Base-by-base conservation (phyloP, 1,140 invertebrate genomes). In the Caenorhabditis elegans region DNA sequence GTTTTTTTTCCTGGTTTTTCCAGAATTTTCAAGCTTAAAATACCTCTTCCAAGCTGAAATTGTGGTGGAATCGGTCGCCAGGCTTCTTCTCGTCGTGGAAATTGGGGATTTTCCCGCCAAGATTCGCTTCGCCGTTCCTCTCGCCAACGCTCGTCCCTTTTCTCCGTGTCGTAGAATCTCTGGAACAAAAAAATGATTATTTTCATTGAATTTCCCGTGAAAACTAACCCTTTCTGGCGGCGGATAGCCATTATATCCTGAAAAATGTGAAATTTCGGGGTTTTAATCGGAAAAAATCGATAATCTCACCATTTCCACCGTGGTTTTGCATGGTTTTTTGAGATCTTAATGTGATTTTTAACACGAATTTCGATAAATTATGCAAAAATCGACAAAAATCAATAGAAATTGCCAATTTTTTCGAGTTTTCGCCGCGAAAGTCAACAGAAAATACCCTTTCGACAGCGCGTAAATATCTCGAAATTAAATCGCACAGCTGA, bases 391-490 rank as follows among this genome's bases (percentile, higher is more conserved):
- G 24, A 3, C 49, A 8, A 10, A 26, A 53, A 51, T 55, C 53
- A 8, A 5, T 51, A 28, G 17, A 13, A 31, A 31, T 31, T 31
- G n/a, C n/a, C 28, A 2, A 60, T 17, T 34, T 34, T 55, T 55
- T 22, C 1, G 19, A 60, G n/a, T 34, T 24, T 24, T 24, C 28
- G 3, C 0, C 10, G 13, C 53, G 26, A 24, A 70, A 39, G 43
- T 17, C 3, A 39, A 39, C 15, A 70, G 39, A 43, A 70, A n/a
- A n/a, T n/a, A n/a, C n/a, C 34, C 22, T 31, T 31, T 4, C 10
- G 60, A 31, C 60, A 70, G 60, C 60, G 60, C 60, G 60, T 70
- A 70, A 70, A 70, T 70, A 43, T 8, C 31, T 1, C 10, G n/a
- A 43, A 34, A 24, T 19, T 43, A 15, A 39, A 43, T 43, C 5